phyloP scores from a whole-genome alignment of 53 echinoderm and acorn worm species.

The Temnopleurus reevesii region DNA sequence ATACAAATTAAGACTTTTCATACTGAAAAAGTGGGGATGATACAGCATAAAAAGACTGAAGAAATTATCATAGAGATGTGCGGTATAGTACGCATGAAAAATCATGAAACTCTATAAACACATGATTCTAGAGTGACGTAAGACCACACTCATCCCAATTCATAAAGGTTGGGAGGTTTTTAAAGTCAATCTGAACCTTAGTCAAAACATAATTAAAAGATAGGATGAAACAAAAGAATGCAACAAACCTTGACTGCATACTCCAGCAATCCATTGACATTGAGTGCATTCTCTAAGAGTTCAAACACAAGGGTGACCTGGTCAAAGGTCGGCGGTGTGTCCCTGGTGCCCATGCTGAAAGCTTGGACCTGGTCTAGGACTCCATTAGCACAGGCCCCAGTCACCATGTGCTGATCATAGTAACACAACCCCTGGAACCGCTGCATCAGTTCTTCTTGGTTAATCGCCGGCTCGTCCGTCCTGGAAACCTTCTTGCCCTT shows the following conservation, averaged over 20 bases:
- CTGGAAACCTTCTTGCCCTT: slow-evolving; percentile 31
- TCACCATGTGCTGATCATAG: slow-evolving; percentile 93
- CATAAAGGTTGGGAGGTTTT: too few species aligned
- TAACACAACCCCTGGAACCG: slow-evolving; percentile 74
- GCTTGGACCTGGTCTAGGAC: slow-evolving; percentile 83
- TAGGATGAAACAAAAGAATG: too few species aligned
- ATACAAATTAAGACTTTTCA: too few species aligned
- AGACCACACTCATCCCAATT: too few species aligned
- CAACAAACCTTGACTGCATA: slow-evolving; percentile 80
- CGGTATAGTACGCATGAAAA: too few species aligned
- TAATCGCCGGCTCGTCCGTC: slow-evolving; percentile 52
- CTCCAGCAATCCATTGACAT: slow-evolving; percentile 89
- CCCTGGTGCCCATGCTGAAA: slow-evolving; percentile 70
- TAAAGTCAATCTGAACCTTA: too few species aligned
- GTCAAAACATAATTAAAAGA: too few species aligned
- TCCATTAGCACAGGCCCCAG: slow-evolving; percentile 74
- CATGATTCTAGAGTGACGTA: too few species aligned
- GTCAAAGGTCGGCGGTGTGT: slow-evolving; percentile 82
- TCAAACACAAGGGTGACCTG: slow-evolving; percentile 94
- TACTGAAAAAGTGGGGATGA: too few species aligned
- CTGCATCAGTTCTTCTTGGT: slow-evolving; percentile 51
- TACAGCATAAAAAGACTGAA: too few species aligned
- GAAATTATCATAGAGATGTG: too few species aligned
- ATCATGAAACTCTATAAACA: too few species aligned
- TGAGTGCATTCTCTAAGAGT: slow-evolving; percentile 90